Evolutionary conservation across 2,888 invertebrate species (phyloP).

Genomic region (Elegia similella): DNA sequence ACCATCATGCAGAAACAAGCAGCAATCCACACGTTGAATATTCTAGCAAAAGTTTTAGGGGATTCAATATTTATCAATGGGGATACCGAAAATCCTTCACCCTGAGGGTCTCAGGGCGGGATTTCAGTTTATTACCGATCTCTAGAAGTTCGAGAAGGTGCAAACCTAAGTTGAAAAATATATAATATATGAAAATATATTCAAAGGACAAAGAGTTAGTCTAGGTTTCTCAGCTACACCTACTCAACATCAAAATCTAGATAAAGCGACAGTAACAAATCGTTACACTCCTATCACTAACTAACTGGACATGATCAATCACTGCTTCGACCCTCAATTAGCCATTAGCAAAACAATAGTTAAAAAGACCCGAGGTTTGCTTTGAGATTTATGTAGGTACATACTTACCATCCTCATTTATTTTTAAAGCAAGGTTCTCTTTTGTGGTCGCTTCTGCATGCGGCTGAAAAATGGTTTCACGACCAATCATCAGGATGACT

Average conservation of each 20-base stretch:
- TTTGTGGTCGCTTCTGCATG: neutral
- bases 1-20: no score
- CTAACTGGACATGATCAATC: neutral
- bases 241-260: neutral
- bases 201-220: no score
- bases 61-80: no score
- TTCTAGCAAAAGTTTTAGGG: no score
- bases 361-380: neutral
- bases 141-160: no score
- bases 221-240: neutral
- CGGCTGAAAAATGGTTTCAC: neutral
- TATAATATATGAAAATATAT: no score
- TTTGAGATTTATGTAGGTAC: neutral
- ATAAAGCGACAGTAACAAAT: constrained; percentile 9
- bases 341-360: neutral
- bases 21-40: no score
- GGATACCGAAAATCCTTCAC: no score
- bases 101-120: no score
- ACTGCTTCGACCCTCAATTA: neutral
- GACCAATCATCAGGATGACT: neutral
- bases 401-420: neutral
- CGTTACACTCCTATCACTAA: neutral
- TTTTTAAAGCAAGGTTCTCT: neutral
- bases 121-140: no score
- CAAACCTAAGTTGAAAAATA: no score